Evolutionary conservation across 2,797 vertebrate species (phyloP).

Genomic region (Mallotus villosus): DNA sequence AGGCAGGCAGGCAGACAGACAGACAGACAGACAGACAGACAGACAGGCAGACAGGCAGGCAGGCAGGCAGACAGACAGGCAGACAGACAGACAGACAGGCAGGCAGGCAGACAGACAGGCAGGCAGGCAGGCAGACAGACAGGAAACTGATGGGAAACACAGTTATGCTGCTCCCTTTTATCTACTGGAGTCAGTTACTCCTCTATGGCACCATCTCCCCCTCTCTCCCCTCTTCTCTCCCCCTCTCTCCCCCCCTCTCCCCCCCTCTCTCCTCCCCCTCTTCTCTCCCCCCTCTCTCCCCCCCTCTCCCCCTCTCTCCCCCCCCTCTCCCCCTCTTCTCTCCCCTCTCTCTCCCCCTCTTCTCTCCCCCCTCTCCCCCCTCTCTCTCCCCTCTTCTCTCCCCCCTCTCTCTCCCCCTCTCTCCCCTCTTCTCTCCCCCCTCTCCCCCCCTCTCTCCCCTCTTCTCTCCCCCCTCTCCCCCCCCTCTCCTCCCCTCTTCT

Average conservation of each 20-base stretch:
- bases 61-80: too few species aligned
- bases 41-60: background rate
- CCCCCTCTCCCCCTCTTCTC: background rate
- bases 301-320: background rate
- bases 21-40: background rate
- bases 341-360: too few species aligned
- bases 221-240: background rate
- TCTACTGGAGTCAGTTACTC: constrained; percentile 20
- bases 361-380: too few species aligned
- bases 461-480: background rate
- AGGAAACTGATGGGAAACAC: constrained; percentile 3
- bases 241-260: too few species aligned
- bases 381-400: background rate
- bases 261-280: background rate
- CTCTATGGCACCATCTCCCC: background rate
- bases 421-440: background rate
- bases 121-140: background rate
- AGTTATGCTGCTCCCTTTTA: background rate
- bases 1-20: background rate
- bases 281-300: background rate
- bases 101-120: background rate
- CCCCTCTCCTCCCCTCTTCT: background rate
- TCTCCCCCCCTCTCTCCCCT: background rate
- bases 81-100: background rate
- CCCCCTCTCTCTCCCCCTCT: background rate